These are phyloP conservation scores for Meteorus cinctellus DNA, from an alignment of 2,888 invertebrate genomes.

Conservation along the genomic window DNA sequence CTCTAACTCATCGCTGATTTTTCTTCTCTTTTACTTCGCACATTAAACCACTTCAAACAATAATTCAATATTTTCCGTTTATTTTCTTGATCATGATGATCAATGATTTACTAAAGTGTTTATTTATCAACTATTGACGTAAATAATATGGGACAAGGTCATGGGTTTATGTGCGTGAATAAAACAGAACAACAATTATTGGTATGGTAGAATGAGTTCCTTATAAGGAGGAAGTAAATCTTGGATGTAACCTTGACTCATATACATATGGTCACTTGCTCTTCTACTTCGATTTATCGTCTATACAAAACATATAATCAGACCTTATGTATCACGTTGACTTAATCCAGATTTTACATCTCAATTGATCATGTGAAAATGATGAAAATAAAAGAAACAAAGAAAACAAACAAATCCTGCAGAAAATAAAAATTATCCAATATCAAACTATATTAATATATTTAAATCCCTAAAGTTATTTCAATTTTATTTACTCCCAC, in stretches of 20 bases:
- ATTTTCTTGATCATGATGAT: not conserved
- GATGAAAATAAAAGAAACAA: not conserved
- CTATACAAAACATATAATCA: constrained; percentile 2
- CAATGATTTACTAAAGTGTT: not conserved
- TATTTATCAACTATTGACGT: constrained; percentile 12
- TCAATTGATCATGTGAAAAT: not conserved
- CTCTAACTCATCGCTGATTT: not conserved
- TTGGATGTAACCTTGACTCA: constrained; percentile 68
- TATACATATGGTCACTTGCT: constrained; percentile 41
- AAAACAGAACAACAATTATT: constrained; percentile 42
- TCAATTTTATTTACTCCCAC: no score
- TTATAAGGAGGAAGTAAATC: constrained; percentile 69
- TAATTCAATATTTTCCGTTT: not conserved
- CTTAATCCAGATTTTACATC: not conserved
- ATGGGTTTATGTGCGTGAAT: constrained; percentile 36
- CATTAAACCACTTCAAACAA: not conserved
- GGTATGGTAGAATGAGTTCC: constrained; percentile 56
- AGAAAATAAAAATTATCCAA: not conserved
- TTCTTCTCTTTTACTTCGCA: not conserved
- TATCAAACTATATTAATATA: not conserved
- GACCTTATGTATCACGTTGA: not conserved
- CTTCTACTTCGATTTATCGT: constrained; percentile 23
- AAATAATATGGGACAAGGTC: constrained; percentile 48
- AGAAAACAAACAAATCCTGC: not conserved
- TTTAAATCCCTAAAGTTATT: no score